phyloP scores from a whole-genome alignment of 2,113 vertebrate species.

The Ceuthmochares aereus region DNA sequence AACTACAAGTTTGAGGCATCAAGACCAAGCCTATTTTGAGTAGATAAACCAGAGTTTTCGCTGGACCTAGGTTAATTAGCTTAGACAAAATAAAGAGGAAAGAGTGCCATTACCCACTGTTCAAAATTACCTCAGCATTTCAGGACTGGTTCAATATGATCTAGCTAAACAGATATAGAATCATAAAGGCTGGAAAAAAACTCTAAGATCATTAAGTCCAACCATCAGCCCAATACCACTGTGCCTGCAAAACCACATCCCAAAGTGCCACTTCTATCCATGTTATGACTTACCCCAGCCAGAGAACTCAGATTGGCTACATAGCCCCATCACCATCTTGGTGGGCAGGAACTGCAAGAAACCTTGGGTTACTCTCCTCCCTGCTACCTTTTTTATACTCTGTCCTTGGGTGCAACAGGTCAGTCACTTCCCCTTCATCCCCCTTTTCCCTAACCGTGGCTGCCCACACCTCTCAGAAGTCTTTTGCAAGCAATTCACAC shows the following conservation, averaged over 20 bases:
- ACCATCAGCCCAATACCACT: too few relatives aligned
- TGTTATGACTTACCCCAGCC: not conserved
- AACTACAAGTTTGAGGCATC: not conserved
- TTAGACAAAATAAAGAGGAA: not conserved
- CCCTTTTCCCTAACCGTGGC: not conserved
- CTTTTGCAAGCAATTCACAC: not conserved
- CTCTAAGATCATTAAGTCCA: too few relatives aligned
- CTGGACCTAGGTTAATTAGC: not conserved
- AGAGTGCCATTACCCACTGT: too few relatives aligned
- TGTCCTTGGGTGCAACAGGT: not conserved
- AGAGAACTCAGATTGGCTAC: not conserved
- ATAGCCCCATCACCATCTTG: not conserved
- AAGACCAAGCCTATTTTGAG: not conserved
- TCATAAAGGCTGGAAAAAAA: too few relatives aligned
- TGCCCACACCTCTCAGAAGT: not conserved
- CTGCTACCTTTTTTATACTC: not conserved
- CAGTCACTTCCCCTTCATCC: not conserved
- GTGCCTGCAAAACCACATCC: too few relatives aligned
- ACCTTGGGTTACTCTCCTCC: not conserved
- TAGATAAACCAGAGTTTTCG: not conserved
- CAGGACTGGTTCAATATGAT: not conserved
- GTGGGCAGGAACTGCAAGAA: not conserved
- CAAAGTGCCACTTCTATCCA: too few relatives aligned
- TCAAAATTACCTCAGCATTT: not conserved
- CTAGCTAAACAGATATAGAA: not conserved